Evolutionary conservation across 1,140 invertebrate genomes (phyloP).

Genomic region (Heterodera carotae): DNA sequence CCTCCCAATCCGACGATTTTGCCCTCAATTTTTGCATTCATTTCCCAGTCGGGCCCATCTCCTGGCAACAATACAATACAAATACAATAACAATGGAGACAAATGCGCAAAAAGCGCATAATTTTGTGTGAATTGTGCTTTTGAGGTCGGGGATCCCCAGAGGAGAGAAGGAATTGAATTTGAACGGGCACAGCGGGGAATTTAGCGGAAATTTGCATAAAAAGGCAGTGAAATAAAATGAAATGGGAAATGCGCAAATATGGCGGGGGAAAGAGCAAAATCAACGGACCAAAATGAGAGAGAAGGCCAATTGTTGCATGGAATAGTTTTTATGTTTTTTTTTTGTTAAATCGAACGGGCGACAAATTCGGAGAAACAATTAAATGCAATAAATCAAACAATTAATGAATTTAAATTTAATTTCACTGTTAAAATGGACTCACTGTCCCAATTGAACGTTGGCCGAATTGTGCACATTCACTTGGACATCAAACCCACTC

Average conservation of each 20-base stretch:
- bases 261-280: neutral
- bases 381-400: neutral
- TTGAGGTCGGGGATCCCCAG: neutral
- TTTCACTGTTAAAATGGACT: neutral
- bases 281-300: neutral
- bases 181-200: constrained; percentile 15
- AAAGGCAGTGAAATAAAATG: neutral
- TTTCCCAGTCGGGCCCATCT: neutral
- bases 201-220: neutral
- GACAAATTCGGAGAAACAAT: no score
- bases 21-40: neutral
- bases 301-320: no score
- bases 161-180: neutral
- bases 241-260: neutral
- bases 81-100: constrained; percentile 6
- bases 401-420: no score
- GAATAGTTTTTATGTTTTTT: no score
- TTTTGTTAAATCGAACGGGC: neutral
- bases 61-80: no score
- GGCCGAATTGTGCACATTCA: neutral
- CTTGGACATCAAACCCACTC: neutral
- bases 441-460: constrained; percentile 6
- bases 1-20: neutral
- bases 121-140: neutral
- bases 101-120: neutral